Conservation (phyloP, 1,140 invertebrate genomes). For the Amphibalanus amphitrite region DNA sequence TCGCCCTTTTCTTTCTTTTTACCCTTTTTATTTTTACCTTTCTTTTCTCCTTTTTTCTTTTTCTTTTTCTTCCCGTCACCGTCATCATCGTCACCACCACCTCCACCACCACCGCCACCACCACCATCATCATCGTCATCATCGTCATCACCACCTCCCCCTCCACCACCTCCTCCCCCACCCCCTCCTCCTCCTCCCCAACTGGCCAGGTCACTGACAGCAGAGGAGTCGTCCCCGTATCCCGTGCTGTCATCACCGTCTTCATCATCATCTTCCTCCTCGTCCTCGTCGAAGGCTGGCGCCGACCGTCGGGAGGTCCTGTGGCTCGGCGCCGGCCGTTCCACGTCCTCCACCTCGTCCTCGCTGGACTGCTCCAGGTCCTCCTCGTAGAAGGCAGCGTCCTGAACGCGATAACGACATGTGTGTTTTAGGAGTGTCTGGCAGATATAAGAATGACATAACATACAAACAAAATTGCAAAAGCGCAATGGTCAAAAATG, state of each 20-base stretch:
- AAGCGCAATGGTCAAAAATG: too few relatives aligned
- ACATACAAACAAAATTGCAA: too few relatives aligned
- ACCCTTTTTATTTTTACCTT: slow-evolving; percentile 7
- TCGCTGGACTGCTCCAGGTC: background rate
- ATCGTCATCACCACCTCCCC: background rate
- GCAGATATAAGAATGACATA: too few relatives aligned
- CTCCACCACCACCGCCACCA: background rate
- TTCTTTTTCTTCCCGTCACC: background rate
- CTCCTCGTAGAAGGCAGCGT: background rate
- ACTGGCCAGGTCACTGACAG: background rate
- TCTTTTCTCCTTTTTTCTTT: slow-evolving; percentile 1
- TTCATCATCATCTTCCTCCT: background rate
- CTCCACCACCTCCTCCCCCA: background rate
- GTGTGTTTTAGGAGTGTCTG: too few relatives aligned
- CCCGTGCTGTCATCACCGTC: background rate
- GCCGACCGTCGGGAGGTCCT: too few relatives aligned
- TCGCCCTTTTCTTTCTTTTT: background rate
- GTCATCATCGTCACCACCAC: background rate
- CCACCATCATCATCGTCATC: background rate
- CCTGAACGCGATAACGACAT: too few relatives aligned
- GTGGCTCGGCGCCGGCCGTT: background rate
- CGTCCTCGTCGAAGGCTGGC: background rate
- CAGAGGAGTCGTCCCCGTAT: background rate
- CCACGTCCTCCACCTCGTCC: background rate
- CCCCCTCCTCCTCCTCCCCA: background rate